Evolutionary conservation across 2,888 invertebrate genomes (phyloP).

Genomic region (Merodon equestris): DNA sequence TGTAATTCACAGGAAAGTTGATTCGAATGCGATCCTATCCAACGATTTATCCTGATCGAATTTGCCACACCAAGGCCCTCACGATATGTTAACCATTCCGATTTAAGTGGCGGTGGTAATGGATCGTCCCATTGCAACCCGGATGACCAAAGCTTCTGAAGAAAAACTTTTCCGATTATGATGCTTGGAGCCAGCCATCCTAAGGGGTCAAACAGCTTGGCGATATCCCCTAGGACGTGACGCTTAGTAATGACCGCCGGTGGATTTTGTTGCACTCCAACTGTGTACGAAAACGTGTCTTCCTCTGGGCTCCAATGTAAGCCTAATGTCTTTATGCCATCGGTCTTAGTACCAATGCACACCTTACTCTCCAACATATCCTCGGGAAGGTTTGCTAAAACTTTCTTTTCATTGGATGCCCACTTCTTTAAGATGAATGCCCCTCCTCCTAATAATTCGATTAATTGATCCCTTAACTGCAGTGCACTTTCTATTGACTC

Average conservation of each 20-base stretch:
- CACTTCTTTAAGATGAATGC: too few relatives aligned
- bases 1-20: conserved; percentile 7
- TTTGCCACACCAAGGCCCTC: not conserved
- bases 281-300: conserved; percentile 8
- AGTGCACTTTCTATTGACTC: not conserved
- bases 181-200: conserved; percentile 11
- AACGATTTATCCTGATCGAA: not conserved
- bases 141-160: conserved; percentile 13
- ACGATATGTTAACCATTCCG: not conserved
- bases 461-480: conserved; percentile 2
- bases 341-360: conserved; percentile 2
- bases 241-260: conserved; percentile 5
- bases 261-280: conserved; percentile 1
- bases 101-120: conserved; percentile 1
- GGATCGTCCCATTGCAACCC: conserved; percentile 1
- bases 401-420: too few relatives aligned
- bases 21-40: conserved; percentile 1
- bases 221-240: conserved; percentile 2
- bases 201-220: conserved; percentile 3
- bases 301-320: conserved; percentile 1
- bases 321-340: conserved; percentile 1
- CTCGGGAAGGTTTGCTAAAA: too few relatives aligned
- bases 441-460: too few relatives aligned
- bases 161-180: conserved; percentile 5
- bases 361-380: not conserved